Percentiles rank a stretch among this genome's conserved stretches.
Evolutionary conservation across 2,888 invertebrate genomes (phyloP).

Genomic region (Acrobasis repandana): DNA sequence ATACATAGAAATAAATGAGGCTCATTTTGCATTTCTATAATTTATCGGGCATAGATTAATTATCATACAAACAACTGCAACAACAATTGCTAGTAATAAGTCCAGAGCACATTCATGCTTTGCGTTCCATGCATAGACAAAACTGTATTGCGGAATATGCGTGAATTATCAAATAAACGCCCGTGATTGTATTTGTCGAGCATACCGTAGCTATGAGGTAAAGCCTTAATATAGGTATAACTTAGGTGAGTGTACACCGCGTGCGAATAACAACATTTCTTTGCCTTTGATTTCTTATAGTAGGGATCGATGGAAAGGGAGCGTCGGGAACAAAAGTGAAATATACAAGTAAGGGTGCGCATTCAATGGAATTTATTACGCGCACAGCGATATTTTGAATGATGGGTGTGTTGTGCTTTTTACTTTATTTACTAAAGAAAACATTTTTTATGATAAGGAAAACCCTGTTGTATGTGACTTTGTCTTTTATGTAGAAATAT

Average conservation of each 20-base stretch:
- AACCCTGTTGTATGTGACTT: not conserved
- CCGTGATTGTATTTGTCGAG: too few relatives aligned
- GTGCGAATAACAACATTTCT: constrained; percentile 58
- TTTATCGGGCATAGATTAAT: too few relatives aligned
- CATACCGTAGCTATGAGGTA: too few relatives aligned
- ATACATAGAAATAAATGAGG: too few relatives aligned
- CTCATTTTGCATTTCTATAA: too few relatives aligned
- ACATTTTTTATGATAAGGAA: constrained; percentile 47
- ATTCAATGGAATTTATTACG: constrained; percentile 15
- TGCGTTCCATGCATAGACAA: too few relatives aligned
- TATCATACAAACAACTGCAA: too few relatives aligned
- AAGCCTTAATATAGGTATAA: constrained; percentile 30
- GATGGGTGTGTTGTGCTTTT: constrained; percentile 1
- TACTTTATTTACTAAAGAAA: constrained; percentile 1
- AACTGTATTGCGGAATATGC: too few relatives aligned
- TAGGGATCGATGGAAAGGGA: constrained; percentile 56
- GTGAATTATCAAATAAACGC: too few relatives aligned
- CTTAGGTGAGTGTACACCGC: constrained; percentile 47
- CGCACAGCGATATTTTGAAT: constrained; percentile 11
- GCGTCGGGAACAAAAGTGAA: constrained; percentile 56
- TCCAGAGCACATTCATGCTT: too few relatives aligned
- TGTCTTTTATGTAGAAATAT: too few relatives aligned
- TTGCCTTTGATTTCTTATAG: constrained; percentile 56
- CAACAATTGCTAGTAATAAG: too few relatives aligned
- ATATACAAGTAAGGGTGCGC: constrained; percentile 43